Percentiles rank a stretch among this genome's conserved stretches.
Evolutionary conservation across 53 echinoderm and acorn worm species (phyloP).

Genomic region (Echinarachnius parma): DNA sequence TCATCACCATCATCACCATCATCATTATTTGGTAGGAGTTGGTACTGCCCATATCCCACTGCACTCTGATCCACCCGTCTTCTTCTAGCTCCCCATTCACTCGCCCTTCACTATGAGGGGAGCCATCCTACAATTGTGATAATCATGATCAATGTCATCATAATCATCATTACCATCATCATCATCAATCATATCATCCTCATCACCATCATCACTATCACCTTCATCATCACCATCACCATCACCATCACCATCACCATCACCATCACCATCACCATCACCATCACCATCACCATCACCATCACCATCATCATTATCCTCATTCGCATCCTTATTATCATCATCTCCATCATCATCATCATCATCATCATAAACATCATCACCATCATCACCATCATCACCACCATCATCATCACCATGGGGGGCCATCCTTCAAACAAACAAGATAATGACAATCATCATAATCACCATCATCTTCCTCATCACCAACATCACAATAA

Average conservation of each 20-base stretch:
- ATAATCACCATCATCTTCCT: no score
- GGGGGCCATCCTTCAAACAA: no score
- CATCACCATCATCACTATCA: no score
- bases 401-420: conserved; percentile 11
- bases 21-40: conserved; percentile 99
- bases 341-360: conserved; percentile 3
- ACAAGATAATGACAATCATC: no score
- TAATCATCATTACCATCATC: no score
- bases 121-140: conserved; percentile 94
- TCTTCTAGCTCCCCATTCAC: conserved; percentile 97
- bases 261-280: neutral
- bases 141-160: no score
- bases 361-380: conserved; percentile 29
- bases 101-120: conserved; percentile 94
- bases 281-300: conserved; percentile 8
- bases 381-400: conserved; percentile 37
- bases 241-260: neutral
- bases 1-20: neutral
- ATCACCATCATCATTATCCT: conserved; percentile 11
- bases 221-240: no score
- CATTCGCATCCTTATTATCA: conserved; percentile 15
- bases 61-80: conserved; percentile 98
- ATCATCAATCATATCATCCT: no score
- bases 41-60: conserved; percentile 98
- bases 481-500: neutral